These are phyloP conservation scores for Chrosomus eos DNA, from an alignment of 2,797 vertebrate species.

Conservation along the genomic window DNA sequence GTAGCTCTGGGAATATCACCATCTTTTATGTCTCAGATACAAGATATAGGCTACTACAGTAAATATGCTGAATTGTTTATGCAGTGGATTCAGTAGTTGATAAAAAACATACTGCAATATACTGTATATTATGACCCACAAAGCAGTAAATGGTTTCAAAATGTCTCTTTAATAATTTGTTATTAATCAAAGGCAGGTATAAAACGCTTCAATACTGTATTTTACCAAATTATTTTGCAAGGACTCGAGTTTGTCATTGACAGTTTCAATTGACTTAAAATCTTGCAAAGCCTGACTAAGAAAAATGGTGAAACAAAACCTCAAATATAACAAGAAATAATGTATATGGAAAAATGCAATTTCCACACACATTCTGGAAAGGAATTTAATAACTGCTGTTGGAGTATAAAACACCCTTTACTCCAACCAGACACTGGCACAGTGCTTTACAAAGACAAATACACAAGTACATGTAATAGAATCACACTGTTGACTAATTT, in stretches of 20 bases:
- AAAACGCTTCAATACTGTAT: not conserved
- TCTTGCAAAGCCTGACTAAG: not conserved
- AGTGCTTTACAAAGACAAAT: constrained; percentile 17
- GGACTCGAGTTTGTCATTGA: not conserved
- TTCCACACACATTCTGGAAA: not conserved
- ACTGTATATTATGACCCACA: not conserved
- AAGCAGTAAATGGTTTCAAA: not conserved
- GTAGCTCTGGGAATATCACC: constrained; percentile 32
- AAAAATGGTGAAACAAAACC: not conserved
- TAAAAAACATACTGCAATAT: not conserved
- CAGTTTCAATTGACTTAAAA: not conserved
- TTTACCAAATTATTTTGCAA: not conserved
- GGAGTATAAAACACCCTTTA: not conserved
- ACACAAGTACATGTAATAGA: constrained; percentile 8
- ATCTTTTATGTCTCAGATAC: constrained; percentile 36
- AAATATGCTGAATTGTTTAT: constrained; percentile 13
- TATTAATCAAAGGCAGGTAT: not conserved
- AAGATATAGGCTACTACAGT: not conserved
- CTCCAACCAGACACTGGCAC: constrained; percentile 4
- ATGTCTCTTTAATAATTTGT: not conserved
- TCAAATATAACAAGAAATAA: not conserved
- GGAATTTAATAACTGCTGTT: not conserved
- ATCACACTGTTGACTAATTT: not conserved
- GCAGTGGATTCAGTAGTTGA: not conserved
- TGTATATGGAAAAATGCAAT: not conserved